These are phyloP conservation scores for Umimayanthus kanabou DNA, from an alignment of 92 coral and sea anemone genomes.

Conservation along the genomic window DNA sequence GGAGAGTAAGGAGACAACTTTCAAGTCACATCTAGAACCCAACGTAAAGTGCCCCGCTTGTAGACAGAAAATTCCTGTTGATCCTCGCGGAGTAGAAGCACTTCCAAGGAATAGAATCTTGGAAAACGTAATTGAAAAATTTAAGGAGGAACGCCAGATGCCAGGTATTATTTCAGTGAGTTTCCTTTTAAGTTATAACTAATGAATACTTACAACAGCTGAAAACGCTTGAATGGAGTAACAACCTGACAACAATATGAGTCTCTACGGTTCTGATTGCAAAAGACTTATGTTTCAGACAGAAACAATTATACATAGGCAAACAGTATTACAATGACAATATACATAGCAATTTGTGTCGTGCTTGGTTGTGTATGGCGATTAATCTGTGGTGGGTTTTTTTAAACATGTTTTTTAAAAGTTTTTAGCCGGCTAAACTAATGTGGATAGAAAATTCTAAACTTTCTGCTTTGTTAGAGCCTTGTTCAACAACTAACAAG, in stretches of 20 bases:
- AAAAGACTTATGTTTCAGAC: too few relatives aligned
- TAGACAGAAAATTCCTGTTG: slow-evolving; percentile 78
- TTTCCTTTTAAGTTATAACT: neutral
- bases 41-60: slow-evolving; percentile 87
- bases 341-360: too few relatives aligned
- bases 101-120: slow-evolving; percentile 74
- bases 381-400: too few relatives aligned
- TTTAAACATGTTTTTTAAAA: too few relatives aligned
- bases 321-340: too few relatives aligned
- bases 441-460: too few relatives aligned
- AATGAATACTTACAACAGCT: neutral
- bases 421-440: too few relatives aligned
- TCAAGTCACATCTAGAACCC: slow-evolving; percentile 85
- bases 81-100: slow-evolving; percentile 81
- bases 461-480: too few relatives aligned
- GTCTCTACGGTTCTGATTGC: too few relatives aligned
- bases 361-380: too few relatives aligned
- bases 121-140: slow-evolving; percentile 82
- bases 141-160: slow-evolving; percentile 75
- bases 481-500: neutral
- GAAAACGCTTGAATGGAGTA: neutral
- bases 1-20: slow-evolving; percentile 55
- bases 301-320: too few relatives aligned
- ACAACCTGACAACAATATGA: too few relatives aligned
- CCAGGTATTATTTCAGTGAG: slow-evolving; percentile 55